Evolutionary conservation across 2,888 invertebrate species (phyloP).

Genomic region (Apantesis nais): DNA sequence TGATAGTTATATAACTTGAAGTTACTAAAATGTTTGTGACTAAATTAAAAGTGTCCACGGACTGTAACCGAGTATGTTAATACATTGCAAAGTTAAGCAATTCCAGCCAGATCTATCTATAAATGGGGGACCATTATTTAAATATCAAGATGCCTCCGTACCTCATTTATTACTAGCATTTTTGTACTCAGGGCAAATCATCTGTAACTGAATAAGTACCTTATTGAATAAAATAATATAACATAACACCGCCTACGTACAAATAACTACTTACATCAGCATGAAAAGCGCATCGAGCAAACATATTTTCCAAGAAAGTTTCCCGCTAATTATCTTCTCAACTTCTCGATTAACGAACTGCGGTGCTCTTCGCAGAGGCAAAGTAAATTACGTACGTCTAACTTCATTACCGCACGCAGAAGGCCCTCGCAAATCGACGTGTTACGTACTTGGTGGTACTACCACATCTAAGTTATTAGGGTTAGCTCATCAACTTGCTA

Average conservation of each 20-base stretch:
- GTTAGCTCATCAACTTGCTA: constrained; percentile 18
- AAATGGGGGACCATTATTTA: too few species aligned
- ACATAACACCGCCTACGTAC: neutral
- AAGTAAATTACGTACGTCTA: constrained; percentile 59
- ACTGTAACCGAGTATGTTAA: too few species aligned
- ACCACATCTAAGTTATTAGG: constrained; percentile 22
- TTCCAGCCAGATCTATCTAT: too few species aligned
- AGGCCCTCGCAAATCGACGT: constrained; percentile 29
- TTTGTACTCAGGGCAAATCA: neutral
- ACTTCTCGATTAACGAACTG: constrained; percentile 63
- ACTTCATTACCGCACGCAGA: constrained; percentile 57
- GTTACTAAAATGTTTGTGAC: too few species aligned
- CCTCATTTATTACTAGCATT: too few species aligned
- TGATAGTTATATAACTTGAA: too few species aligned
- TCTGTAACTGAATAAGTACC: neutral
- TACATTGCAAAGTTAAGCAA: too few species aligned
- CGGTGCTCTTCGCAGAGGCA: constrained; percentile 27
- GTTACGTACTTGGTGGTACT: constrained; percentile 20
- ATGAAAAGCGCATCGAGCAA: constrained; percentile 15
- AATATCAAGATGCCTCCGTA: too few species aligned
- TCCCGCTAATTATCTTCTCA: constrained; percentile 63
- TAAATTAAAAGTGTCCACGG: too few species aligned
- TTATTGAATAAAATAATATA: neutral
- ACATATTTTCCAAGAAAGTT: constrained; percentile 35
- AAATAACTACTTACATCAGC: constrained; percentile 5